Base-by-base conservation (phyloP, 2,888 invertebrate genomes). In the Drosophila neoperkinsi region DNA sequence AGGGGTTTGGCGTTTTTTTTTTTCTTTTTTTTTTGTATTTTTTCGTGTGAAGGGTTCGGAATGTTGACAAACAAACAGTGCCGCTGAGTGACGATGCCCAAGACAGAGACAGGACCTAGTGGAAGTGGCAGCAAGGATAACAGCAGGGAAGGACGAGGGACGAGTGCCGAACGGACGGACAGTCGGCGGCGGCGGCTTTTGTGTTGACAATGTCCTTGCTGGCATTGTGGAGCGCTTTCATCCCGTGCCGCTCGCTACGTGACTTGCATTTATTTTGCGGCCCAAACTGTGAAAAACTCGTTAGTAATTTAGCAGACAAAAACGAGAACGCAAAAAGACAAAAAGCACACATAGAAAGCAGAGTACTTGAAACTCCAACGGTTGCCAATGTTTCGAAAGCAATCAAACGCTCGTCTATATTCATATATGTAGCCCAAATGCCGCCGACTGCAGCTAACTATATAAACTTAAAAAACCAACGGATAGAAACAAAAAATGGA, bases 171-270 rank as follows among this genome's bases (percentile, higher is more conserved):
- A 71, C 63, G 53, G 55, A 53, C 36, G 55, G 34, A 55, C 52
- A 50, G 60, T 43, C 55, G 76, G 71, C 46, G 43, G 34, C 38
- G 43, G 34, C 38, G 31, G 41, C 84, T 84, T 84, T 87, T 90
- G 85, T 85, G 89, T 85, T 88, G 77, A 89, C 90, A 89, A 81
- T 89, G 90, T 85, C 88, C 84, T 90, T 90, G 90, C 85, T 77
- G 82, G 72, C 65, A 77, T 71, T 77, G 81, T 88, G 85, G 70
- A 76, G 73, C 88, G 65, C 41, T 85, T 80, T 71, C 61, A 82
- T 71, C 78, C 63, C 46, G 56, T 56, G 69, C 59, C 56, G 64
- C 71, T 52, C 46, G 18, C 88, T 82, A 90, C 85, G 90, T 85
- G 90, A 85, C 85, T 85, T 85, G 90, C 85, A 85, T 90, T 88